Conservation (phyloP, 1,140 invertebrate genomes). For the Cotesia chilonis region DNA sequence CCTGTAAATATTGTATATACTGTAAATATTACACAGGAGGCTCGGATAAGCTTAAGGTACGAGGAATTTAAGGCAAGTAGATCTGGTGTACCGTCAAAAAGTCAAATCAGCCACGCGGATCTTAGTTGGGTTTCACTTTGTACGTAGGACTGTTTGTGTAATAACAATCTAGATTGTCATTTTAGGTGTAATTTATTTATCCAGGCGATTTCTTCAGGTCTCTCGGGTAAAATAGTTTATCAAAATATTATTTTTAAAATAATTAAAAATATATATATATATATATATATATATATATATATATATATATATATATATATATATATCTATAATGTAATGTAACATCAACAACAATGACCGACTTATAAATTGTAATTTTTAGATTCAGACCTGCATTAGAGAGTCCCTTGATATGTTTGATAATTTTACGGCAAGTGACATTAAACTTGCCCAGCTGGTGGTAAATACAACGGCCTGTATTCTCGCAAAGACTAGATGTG, state of each 20-base stretch:
- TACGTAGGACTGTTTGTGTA: too few species aligned
- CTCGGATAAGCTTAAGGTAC: conserved; percentile 15
- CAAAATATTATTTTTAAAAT: too few species aligned
- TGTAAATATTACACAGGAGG: conserved; percentile 40
- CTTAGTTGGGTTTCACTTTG: too few species aligned
- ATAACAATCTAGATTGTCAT: too few species aligned
- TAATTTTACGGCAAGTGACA: conserved; percentile 41
- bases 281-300: background rate
- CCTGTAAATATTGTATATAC: conserved; percentile 19
- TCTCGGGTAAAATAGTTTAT: background rate
- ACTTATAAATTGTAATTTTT: conserved; percentile 13
- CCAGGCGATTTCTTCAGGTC: too few species aligned
- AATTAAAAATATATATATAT: too few species aligned
- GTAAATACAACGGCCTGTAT: conserved; percentile 56
- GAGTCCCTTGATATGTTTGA: conserved; percentile 48
- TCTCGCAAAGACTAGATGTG: conserved; percentile 55
- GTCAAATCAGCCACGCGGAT: too few species aligned
- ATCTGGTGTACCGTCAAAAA: too few species aligned
- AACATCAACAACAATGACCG: background rate
- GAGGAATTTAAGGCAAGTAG: conserved; percentile 3
- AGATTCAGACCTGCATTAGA: conserved; percentile 50
- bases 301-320: background rate
- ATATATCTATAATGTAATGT: background rate
- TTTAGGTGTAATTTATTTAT: background rate
- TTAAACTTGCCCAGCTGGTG: conserved; percentile 49